A percentile compares a stretch with the other conserved stretches of the same genome.
phyloP scores from a whole-genome alignment of 2,797 vertebrate species.

The Coilia nasus region DNA sequence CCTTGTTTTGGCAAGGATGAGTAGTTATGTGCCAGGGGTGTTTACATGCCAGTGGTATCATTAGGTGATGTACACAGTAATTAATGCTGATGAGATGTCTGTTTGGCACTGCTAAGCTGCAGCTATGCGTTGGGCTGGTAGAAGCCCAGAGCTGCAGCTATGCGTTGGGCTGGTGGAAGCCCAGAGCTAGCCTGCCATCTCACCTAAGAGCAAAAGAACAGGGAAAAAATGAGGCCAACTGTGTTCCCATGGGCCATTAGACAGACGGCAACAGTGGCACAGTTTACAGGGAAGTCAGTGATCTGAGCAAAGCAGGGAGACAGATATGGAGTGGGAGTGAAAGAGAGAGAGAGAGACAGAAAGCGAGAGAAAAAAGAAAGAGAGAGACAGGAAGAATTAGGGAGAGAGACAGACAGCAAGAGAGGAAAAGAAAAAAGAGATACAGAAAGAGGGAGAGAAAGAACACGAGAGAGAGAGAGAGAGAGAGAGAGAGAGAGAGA shows the following conservation, averaged over 20 bases:
- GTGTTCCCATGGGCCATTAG: slow-evolving; percentile 17
- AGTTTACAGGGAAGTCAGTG: slow-evolving; percentile 18
- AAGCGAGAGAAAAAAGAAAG: background rate
- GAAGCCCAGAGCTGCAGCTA: background rate
- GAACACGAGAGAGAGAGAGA: background rate
- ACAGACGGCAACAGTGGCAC: slow-evolving; percentile 24
- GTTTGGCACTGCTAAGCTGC: background rate
- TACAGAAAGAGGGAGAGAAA: background rate
- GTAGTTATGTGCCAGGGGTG: background rate
- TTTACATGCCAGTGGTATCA: background rate
- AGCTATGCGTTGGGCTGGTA: background rate
- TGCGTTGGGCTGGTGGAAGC: background rate
- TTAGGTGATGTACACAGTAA: slow-evolving; percentile 9
- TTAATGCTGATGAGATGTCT: slow-evolving; percentile 1
- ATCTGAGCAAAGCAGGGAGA: slow-evolving; percentile 4
- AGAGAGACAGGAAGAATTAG: background rate
- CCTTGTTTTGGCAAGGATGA: background rate
- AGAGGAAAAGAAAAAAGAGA: background rate
- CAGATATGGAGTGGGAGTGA: background rate
- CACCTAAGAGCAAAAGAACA: slow-evolving; percentile 1
- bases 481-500: background rate
- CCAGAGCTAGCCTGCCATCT: background rate
- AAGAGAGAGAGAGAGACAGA: background rate
- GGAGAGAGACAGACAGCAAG: background rate
- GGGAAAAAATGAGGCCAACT: slow-evolving; percentile 9